Base-by-base conservation (phyloP, 2,888 invertebrate species). In the Thymelicus acteon region DNA sequence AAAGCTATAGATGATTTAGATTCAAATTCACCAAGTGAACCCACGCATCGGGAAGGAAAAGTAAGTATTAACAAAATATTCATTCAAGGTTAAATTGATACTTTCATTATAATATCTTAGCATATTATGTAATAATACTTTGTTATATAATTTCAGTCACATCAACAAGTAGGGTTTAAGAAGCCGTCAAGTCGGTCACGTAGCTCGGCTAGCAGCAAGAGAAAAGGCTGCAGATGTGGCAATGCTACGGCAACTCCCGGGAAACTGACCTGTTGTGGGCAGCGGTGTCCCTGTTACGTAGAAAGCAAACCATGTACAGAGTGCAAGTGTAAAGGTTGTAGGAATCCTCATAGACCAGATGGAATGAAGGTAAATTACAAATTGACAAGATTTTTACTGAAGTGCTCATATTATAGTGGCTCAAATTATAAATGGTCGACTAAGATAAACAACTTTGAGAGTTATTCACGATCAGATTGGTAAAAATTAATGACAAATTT, bases 221-320 rank as follows among this genome's bases (percentile, higher is more conserved):
- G 96, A 78, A 95, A 96, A 89, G 97, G 97, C 13, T 98, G 98
- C 85, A 95, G 98, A 72, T 98, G 98, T 92, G 98, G 98, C 5
- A 97, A 97, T 89, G 97, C 98, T 0, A 97, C 98, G 0, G 96
- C 97, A 0, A 96, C 96, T 19, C 98, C 98, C 0, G 98, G 98
- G 6, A 98, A 97, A 85, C 89, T 98, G 58, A 98, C 98, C 0
- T 99, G 98, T 84, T 98, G 98, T 82, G 98, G 98, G 0, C 98
- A 98, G 85, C 94, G 98, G 74, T 99, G 98, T 91, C 98, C 98
- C 0, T 99, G 98, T 89, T 99, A 98, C 88, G 97, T 98, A 6
- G 97, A 97, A 76, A 97, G 97, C 76, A 97, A 97, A 85, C 97
- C 97, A 0, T 99, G 98, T 84, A 95, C 96, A 7, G 97, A 97